Conservation (phyloP, 2,113 vertebrate species). For the Eonycteris spelaea region DNA sequence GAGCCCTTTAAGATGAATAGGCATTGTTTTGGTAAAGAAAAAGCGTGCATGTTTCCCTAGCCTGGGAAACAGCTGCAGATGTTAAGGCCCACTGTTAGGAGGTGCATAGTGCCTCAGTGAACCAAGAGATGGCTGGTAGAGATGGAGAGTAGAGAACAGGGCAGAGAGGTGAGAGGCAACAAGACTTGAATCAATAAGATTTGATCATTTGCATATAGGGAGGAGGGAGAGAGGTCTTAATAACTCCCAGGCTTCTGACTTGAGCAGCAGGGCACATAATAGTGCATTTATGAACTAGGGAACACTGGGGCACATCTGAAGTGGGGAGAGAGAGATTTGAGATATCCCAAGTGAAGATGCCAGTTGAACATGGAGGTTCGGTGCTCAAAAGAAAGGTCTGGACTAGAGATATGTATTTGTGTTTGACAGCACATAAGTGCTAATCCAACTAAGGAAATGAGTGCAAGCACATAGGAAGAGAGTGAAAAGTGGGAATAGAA, state of each 20-base stretch:
- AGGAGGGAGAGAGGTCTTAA: not conserved
- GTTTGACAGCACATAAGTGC: not conserved
- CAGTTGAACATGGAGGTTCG: not conserved
- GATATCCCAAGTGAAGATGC: not conserved
- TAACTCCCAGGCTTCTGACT: not conserved
- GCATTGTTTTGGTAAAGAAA: not conserved
- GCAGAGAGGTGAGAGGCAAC: not conserved
- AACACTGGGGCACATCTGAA: not conserved
- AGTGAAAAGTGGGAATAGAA: not conserved
- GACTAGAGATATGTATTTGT: not conserved
- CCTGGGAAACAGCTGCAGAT: not conserved
- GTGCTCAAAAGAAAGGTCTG: not conserved
- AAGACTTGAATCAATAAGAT: not conserved
- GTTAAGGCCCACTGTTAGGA: not conserved
- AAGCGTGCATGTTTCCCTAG: not conserved
- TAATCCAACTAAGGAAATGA: not conserved
- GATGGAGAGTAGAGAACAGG: not conserved
- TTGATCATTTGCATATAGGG: not conserved
- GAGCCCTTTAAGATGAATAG: not conserved
- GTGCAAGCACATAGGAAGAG: not conserved
- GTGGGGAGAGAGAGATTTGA: not conserved
- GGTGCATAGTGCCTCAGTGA: not conserved
- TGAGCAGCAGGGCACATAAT: not conserved
- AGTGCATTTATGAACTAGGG: not conserved
- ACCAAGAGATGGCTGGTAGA: not conserved